Evolutionary conservation across 2,888 invertebrate species (phyloP).

Genomic region (Micropterix aruncella): DNA sequence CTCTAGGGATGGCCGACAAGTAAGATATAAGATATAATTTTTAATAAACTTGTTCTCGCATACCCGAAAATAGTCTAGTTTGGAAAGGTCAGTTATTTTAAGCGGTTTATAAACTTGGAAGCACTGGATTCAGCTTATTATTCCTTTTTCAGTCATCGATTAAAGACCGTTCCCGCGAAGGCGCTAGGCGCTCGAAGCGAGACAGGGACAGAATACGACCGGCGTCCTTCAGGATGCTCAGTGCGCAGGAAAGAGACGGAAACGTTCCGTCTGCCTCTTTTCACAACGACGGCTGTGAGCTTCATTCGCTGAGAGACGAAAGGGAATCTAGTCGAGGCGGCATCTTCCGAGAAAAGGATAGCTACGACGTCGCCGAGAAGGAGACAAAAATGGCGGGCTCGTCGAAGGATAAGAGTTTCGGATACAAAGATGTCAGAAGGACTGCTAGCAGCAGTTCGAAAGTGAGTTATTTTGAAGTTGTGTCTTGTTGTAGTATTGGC

Average conservation of each 20-base stretch:
- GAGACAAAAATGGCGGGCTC: background rate
- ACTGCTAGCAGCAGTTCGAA: background rate
- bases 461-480: no score
- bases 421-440: background rate
- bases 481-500: no score
- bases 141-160: background rate
- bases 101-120: no score
- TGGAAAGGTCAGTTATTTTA: no score
- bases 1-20: background rate
- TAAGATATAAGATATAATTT: no score
- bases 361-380: background rate
- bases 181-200: conserved; percentile 10
- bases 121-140: no score
- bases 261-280: background rate
- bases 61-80: no score
- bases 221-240: conserved; percentile 26
- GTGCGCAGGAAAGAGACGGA: conserved; percentile 18
- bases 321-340: background rate
- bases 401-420: background rate
- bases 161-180: conserved; percentile 6
- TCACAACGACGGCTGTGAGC: background rate
- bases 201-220: conserved; percentile 21
- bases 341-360: background rate
- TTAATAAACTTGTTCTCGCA: no score
- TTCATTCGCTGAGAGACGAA: conserved; percentile 1